phyloP scores from a whole-genome alignment of 1,140 invertebrate genomes.

The Gryon sp. region DNA sequence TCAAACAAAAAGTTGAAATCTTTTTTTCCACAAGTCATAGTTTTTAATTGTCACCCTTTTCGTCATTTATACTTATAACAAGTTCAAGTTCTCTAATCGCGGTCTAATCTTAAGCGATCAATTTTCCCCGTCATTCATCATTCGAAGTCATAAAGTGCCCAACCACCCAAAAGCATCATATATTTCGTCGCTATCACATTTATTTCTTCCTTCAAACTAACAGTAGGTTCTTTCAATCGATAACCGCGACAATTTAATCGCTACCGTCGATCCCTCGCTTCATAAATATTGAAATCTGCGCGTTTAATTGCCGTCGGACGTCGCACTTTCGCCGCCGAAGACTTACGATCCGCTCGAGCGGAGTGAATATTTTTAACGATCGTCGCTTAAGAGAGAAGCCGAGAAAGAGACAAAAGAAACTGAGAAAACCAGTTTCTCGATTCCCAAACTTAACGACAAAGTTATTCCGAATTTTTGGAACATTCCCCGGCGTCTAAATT shows the following conservation, averaged over 20 bases:
- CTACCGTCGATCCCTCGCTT: constrained; percentile 27
- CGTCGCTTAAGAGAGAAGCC: constrained; percentile 28
- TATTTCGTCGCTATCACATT: no score
- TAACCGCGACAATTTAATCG: constrained; percentile 35
- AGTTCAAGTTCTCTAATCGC: no score
- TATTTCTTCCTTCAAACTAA: not conserved
- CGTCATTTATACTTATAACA: no score
- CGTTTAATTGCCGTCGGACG: constrained; percentile 18
- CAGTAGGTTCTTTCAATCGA: constrained; percentile 15
- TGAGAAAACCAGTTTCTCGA: constrained; percentile 48
- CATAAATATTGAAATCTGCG: constrained; percentile 40
- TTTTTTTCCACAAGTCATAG: no score
- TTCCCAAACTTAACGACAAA: constrained; percentile 13
- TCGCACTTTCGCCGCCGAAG: constrained; percentile 29
- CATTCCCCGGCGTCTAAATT: constrained; percentile 15
- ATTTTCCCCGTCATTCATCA: no score
- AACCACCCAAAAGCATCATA: no score
- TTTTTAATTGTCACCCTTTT: no score
- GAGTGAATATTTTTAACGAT: constrained; percentile 50
- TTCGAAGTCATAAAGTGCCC: no score
- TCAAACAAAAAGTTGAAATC: no score
- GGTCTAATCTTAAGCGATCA: no score
- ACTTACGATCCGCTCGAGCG: constrained; percentile 14
- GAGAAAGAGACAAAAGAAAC: no score
- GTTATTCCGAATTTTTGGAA: not conserved